Conservation (phyloP, 2,888 invertebrate genomes). For the Ormia ochracea region DNA sequence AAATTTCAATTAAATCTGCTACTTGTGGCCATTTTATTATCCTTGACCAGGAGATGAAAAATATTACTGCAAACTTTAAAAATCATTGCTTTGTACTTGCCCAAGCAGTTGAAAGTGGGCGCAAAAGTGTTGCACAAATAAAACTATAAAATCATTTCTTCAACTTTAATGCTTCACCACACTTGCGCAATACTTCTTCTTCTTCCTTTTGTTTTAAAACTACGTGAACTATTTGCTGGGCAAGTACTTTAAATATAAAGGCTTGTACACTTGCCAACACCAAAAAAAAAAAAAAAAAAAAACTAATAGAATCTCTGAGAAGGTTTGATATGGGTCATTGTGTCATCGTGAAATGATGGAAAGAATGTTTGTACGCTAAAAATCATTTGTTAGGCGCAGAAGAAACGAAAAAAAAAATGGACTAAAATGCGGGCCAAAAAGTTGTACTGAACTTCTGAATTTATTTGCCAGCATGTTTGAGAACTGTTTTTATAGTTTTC, state of each 20-base stretch:
- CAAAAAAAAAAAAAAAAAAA: neutral
- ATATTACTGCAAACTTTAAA: neutral
- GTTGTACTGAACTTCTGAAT: conserved; percentile 9
- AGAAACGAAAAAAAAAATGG: conserved; percentile 9
- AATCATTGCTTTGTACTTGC: neutral
- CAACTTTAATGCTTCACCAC: conserved; percentile 38
- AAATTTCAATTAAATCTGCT: too few relatives aligned
- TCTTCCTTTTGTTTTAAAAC: neutral
- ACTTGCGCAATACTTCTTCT: neutral
- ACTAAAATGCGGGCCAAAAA: neutral
- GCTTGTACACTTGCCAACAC: conserved; percentile 37
- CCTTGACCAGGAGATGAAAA: neutral
- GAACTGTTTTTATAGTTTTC: neutral
- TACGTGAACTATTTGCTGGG: conserved; percentile 1
- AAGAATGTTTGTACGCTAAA: neutral
- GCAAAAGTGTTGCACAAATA: neutral
- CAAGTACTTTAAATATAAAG: neutral
- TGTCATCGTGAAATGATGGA: conserved; percentile 46
- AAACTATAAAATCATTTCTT: neutral
- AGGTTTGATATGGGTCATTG: conserved; percentile 34
- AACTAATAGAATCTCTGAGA: neutral
- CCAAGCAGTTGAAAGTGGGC: neutral
- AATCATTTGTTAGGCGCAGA: neutral
- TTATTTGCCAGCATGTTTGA: neutral
- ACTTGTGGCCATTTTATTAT: too few relatives aligned